Percentiles rank a stretch among this genome's conserved stretches.
phyloP scores from a whole-genome alignment of 2,113 vertebrate species.

The Ariopsis seemanni region DNA sequence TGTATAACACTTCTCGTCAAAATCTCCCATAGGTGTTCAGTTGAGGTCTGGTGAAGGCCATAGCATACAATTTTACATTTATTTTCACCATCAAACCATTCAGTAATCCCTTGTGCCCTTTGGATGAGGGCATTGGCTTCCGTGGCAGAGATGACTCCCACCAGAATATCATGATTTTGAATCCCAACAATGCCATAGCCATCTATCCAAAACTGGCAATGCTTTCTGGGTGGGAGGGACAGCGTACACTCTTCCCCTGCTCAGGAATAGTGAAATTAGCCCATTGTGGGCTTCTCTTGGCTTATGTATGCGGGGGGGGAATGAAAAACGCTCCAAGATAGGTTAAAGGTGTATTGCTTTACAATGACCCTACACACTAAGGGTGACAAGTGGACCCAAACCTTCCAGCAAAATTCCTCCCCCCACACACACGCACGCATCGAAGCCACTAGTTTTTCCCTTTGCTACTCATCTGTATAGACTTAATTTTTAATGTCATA shows the following conservation, averaged over 20 bases:
- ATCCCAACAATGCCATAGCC: not conserved
- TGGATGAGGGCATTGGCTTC: not conserved
- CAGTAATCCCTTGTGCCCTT: not conserved
- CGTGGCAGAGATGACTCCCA: not conserved
- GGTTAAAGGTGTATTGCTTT: not conserved
- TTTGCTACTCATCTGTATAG: not conserved
- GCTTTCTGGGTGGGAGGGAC: not conserved
- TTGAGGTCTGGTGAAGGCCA: not conserved
- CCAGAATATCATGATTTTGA: not conserved
- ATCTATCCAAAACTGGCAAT: not conserved
- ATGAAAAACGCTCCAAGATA: not conserved
- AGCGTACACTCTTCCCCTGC: not conserved
- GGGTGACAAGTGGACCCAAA: not conserved
- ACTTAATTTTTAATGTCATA: not conserved
- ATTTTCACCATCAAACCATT: not conserved
- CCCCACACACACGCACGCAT: too few species aligned
- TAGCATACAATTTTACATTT: not conserved
- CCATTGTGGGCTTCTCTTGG: not conserved
- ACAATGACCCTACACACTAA: not conserved
- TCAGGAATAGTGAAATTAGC: not conserved
- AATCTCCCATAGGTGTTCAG: not conserved
- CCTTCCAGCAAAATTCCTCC: not conserved
- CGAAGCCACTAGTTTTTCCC: not conserved
- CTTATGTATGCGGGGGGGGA: not conserved
- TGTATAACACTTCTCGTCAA: not conserved